Evolutionary conservation across 2,797 vertebrate genomes (phyloP).

Genomic region (Pampus argenteus): DNA sequence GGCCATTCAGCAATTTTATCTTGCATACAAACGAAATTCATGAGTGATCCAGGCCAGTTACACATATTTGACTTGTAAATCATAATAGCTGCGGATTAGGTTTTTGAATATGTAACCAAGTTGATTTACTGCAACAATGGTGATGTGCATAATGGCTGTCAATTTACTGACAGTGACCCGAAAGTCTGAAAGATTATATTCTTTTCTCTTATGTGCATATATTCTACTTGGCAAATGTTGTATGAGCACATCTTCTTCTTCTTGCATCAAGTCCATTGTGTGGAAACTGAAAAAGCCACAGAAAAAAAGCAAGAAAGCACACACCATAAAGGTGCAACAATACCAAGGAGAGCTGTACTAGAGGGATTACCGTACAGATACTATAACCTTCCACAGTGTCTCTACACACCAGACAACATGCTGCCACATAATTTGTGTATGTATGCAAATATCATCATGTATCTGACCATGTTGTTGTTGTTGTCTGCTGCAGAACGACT

Average conservation of each 20-base stretch:
- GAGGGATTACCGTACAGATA: not conserved
- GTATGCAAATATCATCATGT: not conserved
- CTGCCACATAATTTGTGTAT: not conserved
- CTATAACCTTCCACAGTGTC: not conserved
- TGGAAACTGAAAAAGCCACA: not conserved
- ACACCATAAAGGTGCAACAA: not conserved
- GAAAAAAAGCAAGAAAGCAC: no score
- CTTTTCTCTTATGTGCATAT: no score
- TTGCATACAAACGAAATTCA: not conserved
- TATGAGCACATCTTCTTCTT: not conserved
- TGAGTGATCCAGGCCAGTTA: not conserved
- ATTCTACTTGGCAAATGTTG: no score
- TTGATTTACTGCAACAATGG: no score
- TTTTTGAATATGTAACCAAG: not conserved
- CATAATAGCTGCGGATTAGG: not conserved
- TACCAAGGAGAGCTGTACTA: not conserved
- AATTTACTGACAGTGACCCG: no score
- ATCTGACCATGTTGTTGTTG: conserved; percentile 14
- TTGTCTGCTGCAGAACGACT: conserved; percentile 89
- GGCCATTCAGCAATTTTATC: not conserved
- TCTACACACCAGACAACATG: not conserved
- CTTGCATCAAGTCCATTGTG: not conserved
- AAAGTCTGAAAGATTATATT: no score
- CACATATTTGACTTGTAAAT: not conserved
- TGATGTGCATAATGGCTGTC: no score